Evolutionary conservation across 2,888 invertebrate genomes (phyloP), one percentile per base, ranked within the genome.

Genomic region (Cryptocheilus praepositus): DNA sequence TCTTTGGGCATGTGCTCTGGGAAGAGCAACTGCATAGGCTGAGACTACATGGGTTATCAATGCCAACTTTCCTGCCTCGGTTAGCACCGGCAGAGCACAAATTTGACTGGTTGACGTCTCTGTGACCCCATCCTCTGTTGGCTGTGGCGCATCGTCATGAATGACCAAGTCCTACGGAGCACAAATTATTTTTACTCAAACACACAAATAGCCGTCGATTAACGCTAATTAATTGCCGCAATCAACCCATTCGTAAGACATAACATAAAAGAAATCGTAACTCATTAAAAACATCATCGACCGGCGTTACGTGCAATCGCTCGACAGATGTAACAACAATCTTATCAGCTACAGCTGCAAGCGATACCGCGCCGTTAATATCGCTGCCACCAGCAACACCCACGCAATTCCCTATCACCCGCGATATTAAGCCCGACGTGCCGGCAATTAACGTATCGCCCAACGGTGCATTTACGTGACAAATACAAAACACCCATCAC

Each of bases 1-100:
- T 80, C 94, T 93, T 64, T 95, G 93, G 61, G 97, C 92, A 87
- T 96, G 94, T 74, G 92, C 91, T 52, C 95, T 91, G 73, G 96
- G 95, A 73, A 98, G 88, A 61, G 95, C 93, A n/a, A 95, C 94
- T 73, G 96, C 93, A 85, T 96, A 94, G 0, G 97, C 96, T 3
- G 95, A 94, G 76, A 98, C 92, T 85, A 95, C 95, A 87, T 97
- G 97, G n/a, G 96, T 94, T 21, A 96, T 91, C 61, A 97, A 92
- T 11, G 96, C 92, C 71, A 94, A 83, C 76, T 90, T 91, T 49
- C 91, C 89, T 1, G 88, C 82, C n/a, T 89, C 87, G 28, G 89
- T 87, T 25, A 90, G 74, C 2, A 86, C 83, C 13, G 90, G 89
- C 22, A 89, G 70, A 36, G 77, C 81, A 15, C 88, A 85, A n/a